Evolutionary conservation across 2,113 vertebrate genomes (phyloP).

Genomic region (Paramisgurnus dabryanus): DNA sequence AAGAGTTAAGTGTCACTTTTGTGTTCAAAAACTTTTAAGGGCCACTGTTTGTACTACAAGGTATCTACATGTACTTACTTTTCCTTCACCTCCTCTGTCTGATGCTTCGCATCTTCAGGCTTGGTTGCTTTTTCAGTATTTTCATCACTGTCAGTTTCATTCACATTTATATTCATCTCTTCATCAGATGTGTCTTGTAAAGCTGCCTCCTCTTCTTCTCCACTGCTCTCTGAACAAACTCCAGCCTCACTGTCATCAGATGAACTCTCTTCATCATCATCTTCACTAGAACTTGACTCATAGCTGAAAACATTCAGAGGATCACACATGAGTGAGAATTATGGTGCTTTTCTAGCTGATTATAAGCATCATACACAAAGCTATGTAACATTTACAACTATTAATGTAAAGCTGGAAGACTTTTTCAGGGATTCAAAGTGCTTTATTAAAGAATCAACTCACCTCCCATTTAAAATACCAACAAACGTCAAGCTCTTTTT

Average conservation of each 20-base stretch:
- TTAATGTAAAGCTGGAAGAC: too few relatives aligned
- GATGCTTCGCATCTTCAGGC: conserved; percentile 19
- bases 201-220: conserved; percentile 74
- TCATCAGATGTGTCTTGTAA: conserved; percentile 80
- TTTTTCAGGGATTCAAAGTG: background rate
- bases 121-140: conserved; percentile 37
- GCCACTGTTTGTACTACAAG: too few relatives aligned
- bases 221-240: conserved; percentile 75
- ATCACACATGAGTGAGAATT: background rate
- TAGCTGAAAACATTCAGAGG: conserved; percentile 74
- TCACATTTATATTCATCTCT: conserved; percentile 70
- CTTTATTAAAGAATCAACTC: conserved; percentile 56
- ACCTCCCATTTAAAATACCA: conserved; percentile 94
- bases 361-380: too few relatives aligned
- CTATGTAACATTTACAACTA: too few relatives aligned
- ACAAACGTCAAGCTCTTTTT: conserved; percentile 96
- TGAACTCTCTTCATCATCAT: conserved; percentile 73
- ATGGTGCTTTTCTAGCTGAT: too few relatives aligned
- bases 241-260: conserved; percentile 73
- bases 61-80: conserved; percentile 72
- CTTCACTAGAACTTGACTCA: conserved; percentile 89
- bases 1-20: too few relatives aligned
- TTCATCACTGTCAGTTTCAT: conserved; percentile 66
- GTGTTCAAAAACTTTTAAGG: too few relatives aligned
- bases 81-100: conserved; percentile 75